Evolutionary conservation across 1,140 invertebrate species (phyloP).

Genomic region (Plodia interpunctella): DNA sequence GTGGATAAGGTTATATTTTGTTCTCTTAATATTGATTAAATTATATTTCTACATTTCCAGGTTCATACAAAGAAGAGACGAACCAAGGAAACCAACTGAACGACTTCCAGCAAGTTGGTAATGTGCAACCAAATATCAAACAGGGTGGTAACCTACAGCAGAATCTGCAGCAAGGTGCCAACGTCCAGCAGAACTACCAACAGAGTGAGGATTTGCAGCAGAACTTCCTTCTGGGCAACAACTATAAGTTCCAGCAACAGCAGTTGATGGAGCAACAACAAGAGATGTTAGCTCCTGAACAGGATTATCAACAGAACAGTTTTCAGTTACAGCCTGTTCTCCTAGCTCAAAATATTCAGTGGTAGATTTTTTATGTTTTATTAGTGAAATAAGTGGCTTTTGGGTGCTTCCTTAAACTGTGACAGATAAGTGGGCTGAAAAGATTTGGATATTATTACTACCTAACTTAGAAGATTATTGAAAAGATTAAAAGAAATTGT

Average conservation of each 20-base stretch:
- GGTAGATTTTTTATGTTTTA: no score
- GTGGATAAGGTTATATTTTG: no score
- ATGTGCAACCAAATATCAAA: background rate
- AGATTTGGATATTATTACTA: no score
- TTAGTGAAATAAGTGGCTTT: no score
- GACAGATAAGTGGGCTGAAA: no score
- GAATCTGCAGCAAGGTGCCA: background rate
- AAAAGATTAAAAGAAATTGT: no score
- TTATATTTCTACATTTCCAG: background rate
- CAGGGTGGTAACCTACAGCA: background rate
- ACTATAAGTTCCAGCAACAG: background rate
- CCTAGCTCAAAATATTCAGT: background rate
- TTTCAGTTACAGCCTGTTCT: no score
- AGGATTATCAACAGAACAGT: background rate
- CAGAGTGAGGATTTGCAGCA: background rate
- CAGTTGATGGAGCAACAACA: background rate
- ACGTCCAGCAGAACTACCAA: background rate
- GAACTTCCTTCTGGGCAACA: background rate
- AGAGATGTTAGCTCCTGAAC: no score
- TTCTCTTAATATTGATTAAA: background rate
- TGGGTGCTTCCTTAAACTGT: no score
- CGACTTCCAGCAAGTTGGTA: background rate
- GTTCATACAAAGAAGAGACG: constrained; percentile 4
- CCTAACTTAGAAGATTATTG: no score
- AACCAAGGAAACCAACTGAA: background rate